phyloP scores from a whole-genome alignment of 2,797 vertebrate species.

The Mastacembelus armatus region DNA sequence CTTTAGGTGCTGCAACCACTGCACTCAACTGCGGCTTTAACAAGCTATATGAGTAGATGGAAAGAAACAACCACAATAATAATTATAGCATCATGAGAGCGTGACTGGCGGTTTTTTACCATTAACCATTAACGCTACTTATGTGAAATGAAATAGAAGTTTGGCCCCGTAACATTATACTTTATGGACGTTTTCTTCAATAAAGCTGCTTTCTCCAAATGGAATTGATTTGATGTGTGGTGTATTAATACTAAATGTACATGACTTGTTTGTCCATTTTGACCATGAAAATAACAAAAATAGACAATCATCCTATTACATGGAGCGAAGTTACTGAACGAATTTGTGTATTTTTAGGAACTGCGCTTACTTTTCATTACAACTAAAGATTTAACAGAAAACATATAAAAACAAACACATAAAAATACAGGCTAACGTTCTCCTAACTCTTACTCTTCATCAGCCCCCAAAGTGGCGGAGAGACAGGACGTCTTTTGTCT shows the following conservation, averaged over 20 bases:
- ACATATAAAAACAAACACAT: no score
- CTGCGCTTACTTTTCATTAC: no score
- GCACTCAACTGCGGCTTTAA: conserved; percentile 30
- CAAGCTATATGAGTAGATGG: background rate
- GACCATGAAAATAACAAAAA: background rate
- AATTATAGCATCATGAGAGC: conserved; percentile 1
- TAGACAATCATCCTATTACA: background rate
- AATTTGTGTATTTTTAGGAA: background rate
- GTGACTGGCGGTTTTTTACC: conserved; percentile 14
- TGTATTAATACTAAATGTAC: background rate
- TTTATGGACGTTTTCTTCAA: conserved; percentile 9
- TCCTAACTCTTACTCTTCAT: no score
- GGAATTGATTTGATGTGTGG: background rate
- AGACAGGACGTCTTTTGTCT: no score
- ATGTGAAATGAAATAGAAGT: background rate
- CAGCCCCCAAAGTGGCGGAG: no score
- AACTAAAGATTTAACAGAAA: no score
- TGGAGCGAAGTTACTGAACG: background rate
- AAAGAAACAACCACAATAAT: background rate
- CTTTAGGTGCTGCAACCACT: background rate
- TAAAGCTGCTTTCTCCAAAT: background rate
- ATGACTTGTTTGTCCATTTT: background rate
- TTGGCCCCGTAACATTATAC: conserved; percentile 25
- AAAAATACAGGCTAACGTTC: no score
- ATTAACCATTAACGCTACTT: conserved; percentile 20